Base-by-base conservation (phyloP, 2,113 vertebrate genomes). In the Anthoscopus minutus region DNA sequence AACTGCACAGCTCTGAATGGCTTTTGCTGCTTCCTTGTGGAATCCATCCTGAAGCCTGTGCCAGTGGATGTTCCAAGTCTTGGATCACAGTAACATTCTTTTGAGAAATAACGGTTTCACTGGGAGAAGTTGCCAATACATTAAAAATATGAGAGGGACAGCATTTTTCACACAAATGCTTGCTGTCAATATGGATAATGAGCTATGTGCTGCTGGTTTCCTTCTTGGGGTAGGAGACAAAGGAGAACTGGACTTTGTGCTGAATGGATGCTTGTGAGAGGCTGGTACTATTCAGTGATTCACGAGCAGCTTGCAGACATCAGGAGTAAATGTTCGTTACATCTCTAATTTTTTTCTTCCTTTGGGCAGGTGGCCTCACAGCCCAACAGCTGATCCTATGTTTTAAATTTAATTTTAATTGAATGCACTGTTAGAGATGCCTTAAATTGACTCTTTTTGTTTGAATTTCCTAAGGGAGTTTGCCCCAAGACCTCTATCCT, bases 361-460 rank as follows among this genome's bases (percentile, higher is more conserved):
- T 96, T 94, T 60, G 90, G 92, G 97, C 95, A 95, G 92, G 88
- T 95, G 92, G 94, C 71, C 90, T 92, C 91, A 93, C 72, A 82
- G 92, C 92, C 87, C 77, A 94, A 78, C 93, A 96, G 94, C 89
- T 96, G 97, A 97, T 96, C 85, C 82, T 88, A 66, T 76, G 70
- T 92, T 97, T 96, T 67, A 95, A 95, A 98, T 97, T 96, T 94
- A 96, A 97, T 97, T 97, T 97, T 98, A 98, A 98, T 97, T 97
- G 97, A 97, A 96, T 79, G 93, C 94, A 94, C 69, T 92, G 80
- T 90, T 97, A 92, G 81, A 95, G 92, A 96, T 96, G 96, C 86
- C 90, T 96, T 97, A 96, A 97, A 97, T 94, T 92, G 96, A 96
- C 96, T 94, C 94, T 91, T 97, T 96, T 95, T 94, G 94, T 97